Percentiles rank a stretch among this genome's conserved stretches.
Conservation (phyloP, 2,797 vertebrate species). For the Helicolenus hilgendorfi region DNA sequence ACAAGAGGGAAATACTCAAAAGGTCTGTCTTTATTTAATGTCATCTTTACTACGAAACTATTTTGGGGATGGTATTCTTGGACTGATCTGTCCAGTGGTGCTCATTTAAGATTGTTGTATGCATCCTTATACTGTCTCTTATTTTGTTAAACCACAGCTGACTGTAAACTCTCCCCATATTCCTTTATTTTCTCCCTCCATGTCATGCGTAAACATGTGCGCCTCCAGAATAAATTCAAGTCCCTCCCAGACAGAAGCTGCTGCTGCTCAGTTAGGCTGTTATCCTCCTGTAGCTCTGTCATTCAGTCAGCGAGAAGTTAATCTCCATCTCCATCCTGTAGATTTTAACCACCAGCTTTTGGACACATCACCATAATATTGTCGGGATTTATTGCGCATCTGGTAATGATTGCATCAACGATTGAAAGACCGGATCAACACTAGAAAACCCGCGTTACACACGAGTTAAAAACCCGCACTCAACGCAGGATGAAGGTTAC, state of each 20-base stretch:
- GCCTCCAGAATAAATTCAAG: slow-evolving; percentile 1
- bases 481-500: slow-evolving; percentile 67
- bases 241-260: slow-evolving; percentile 62
- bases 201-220: slow-evolving; percentile 33
- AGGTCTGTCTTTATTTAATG: background rate
- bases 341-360: background rate
- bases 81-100: background rate
- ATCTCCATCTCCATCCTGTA: background rate
- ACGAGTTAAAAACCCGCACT: background rate
- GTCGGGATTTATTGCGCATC: no score
- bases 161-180: background rate
- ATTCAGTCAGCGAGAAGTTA: background rate
- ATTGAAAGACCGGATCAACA: background rate
- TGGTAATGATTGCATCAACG: background rate
- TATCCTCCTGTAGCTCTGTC: background rate
- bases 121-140: background rate
- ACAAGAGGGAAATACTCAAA: background rate
- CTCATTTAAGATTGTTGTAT: background rate
- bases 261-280: background rate
- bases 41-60: background rate
- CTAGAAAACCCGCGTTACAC: background rate
- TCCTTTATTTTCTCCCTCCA: background rate
- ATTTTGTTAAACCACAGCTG: background rate
- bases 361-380: rapidly evolving
- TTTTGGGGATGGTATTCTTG: background rate